Evolutionary conservation across 2,888 invertebrate species (phyloP), one percentile per base, ranked within the genome.

Genomic region (Petrolisthes manimaculis): DNA sequence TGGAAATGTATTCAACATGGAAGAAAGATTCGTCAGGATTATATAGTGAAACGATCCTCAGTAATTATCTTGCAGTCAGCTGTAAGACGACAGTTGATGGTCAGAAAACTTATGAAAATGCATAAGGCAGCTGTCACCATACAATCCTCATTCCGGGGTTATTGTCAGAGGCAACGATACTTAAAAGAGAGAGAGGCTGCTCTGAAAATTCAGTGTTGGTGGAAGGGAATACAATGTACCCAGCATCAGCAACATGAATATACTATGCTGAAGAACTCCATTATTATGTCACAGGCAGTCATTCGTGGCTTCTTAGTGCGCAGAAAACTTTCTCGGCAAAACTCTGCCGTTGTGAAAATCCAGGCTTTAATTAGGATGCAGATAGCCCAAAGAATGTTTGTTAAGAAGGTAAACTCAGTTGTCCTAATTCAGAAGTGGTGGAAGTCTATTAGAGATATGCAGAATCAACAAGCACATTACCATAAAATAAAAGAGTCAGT

Each of bases 41-140:
- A 89, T 84, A 9, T 89, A 54, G 61, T 53, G n/a, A 86, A 89
- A 67, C 90, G 89, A 69, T 37, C 83, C 53, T 92, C 92, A 24
- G 91, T 92, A 21, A 80, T 86, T 67, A 91, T 89, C 81, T 8
- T 87, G n/a, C 84, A 83, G 79, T 54, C 83, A 21, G 24, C 9
- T 5, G 79, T 80, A 18, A 79, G 88, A 69, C 69, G 80, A 51
- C 79, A 78, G 37, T 53, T 86, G 24, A 55, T 67, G 21, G 14
- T 21, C 8, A 54, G 8, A 24, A 79, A 69, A n/a, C 21, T 79
- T 12, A 54, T 71, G 80, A 87, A 55, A 24, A 61, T 54, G 79
- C 79, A 56, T 69, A 71, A 74, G n/a, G 84, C 83, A 21, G 78
- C 88, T 6, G 67, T 51, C n/a, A 67, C 53, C 18, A 83, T 87